A percentile compares a stretch with the other conserved stretches of the same genome.
Evolutionary conservation across 2,888 invertebrate genomes (phyloP).

Genomic region (Eristalinus aeneus): DNA sequence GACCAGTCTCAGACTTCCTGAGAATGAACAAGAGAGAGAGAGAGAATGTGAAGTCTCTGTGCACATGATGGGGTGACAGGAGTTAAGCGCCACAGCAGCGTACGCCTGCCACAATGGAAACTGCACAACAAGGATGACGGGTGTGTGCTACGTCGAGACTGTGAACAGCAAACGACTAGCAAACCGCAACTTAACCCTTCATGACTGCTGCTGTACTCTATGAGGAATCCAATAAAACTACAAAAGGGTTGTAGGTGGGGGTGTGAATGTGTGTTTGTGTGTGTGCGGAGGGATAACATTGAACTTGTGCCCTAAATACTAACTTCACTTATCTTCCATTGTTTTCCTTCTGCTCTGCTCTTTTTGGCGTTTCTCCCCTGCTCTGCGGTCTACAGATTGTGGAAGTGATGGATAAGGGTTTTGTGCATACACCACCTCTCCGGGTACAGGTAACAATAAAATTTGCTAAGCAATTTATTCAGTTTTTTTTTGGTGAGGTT

Average conservation of each 20-base stretch:
- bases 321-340: conserved; percentile 68
- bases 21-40: too few relatives aligned
- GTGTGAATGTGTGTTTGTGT: neutral
- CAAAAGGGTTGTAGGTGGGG: neutral
- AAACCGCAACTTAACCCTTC: conserved; percentile 69
- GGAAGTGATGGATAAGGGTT: conserved; percentile 45
- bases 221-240: neutral
- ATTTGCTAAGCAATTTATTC: conserved; percentile 50
- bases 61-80: conserved; percentile 9
- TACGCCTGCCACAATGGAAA: conserved; percentile 17
- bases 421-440: conserved; percentile 6
- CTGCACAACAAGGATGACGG: neutral
- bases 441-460: conserved; percentile 54
- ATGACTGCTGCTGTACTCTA: neutral
- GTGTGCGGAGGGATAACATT: conserved; percentile 47
- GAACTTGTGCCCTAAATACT: conserved; percentile 70
- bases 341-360: conserved; percentile 30
- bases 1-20: neutral
- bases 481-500: conserved; percentile 2
- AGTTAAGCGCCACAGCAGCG: conserved; percentile 45
- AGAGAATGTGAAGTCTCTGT: neutral
- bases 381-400: neutral
- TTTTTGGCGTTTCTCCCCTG: neutral
- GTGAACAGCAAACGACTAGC: conserved; percentile 15
- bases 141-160: neutral